Conservation (phyloP, 2,888 invertebrate species). For the Volucella zonaria region DNA sequence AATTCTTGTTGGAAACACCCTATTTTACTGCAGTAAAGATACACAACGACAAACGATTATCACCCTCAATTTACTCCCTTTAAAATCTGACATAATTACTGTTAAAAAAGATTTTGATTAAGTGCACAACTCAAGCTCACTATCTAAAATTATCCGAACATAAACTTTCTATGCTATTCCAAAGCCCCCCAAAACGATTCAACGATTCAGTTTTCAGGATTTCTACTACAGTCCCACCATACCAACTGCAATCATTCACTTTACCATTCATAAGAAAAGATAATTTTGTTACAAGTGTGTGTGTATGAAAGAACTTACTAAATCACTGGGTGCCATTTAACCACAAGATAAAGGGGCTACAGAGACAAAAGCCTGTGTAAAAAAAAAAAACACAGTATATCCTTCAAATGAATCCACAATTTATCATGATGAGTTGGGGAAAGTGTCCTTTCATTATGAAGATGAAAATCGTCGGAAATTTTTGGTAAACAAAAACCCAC, state of each 20-base stretch:
- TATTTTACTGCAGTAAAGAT: too few relatives aligned
- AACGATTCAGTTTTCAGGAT: neutral
- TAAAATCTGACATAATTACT: neutral
- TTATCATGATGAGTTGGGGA: conserved; percentile 58
- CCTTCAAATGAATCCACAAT: conserved; percentile 64
- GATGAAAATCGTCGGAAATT: conserved; percentile 51
- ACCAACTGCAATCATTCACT: conserved; percentile 49
- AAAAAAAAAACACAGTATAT: conserved; percentile 14
- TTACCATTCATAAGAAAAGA: conserved; percentile 43
- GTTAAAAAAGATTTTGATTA: conserved; percentile 19
- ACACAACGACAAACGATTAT: too few relatives aligned
- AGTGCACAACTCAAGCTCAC: conserved; percentile 1
- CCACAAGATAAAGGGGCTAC: conserved; percentile 54
- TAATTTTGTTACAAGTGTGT: conserved; percentile 37
- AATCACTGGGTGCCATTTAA: conserved; percentile 67
- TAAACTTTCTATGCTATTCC: conserved; percentile 7
- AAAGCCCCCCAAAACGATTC: neutral
- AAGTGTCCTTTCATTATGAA: conserved; percentile 52
- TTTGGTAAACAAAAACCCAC: neutral
- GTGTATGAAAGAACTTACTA: conserved; percentile 46
- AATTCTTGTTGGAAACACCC: too few relatives aligned
- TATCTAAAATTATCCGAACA: conserved; percentile 7
- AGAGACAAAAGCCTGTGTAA: conserved; percentile 53
- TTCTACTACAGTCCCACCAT: conserved; percentile 3
- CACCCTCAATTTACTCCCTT: neutral